phyloP scores from a whole-genome alignment of 2,113 vertebrate species.

The Cyanoderma ruficeps region DNA sequence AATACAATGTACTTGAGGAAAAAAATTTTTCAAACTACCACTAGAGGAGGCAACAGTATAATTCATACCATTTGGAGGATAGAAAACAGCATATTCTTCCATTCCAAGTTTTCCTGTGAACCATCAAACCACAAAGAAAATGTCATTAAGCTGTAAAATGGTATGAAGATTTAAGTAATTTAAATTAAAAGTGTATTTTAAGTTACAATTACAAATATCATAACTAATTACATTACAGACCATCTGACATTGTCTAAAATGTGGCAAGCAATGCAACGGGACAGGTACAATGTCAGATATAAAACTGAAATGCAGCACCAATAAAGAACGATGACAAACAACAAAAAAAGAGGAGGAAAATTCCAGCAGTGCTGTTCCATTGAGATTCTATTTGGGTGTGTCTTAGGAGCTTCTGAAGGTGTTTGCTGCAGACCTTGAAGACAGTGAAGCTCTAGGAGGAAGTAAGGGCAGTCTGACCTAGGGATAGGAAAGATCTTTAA shows the following conservation, averaged over 20 bases:
- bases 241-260: background rate
- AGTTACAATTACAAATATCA: background rate
- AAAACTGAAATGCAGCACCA: background rate
- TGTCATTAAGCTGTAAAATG: background rate
- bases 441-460: background rate
- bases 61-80: constrained; percentile 94
- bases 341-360: background rate
- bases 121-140: constrained; percentile 5
- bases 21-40: constrained; percentile 42
- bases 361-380: background rate
- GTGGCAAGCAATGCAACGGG: background rate
- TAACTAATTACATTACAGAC: background rate
- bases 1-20: background rate
- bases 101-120: constrained; percentile 85
- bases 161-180: background rate
- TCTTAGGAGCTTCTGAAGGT: background rate
- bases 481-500: background rate
- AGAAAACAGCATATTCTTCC: constrained; percentile 89
- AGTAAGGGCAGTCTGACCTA: background rate
- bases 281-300: background rate
- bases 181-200: background rate
- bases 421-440: background rate
- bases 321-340: background rate
- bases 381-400: background rate
- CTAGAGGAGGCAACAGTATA: constrained; percentile 71